Evolutionary conservation across 2,888 invertebrate species (phyloP).

Genomic region (Aleiodes leptofemur): DNA sequence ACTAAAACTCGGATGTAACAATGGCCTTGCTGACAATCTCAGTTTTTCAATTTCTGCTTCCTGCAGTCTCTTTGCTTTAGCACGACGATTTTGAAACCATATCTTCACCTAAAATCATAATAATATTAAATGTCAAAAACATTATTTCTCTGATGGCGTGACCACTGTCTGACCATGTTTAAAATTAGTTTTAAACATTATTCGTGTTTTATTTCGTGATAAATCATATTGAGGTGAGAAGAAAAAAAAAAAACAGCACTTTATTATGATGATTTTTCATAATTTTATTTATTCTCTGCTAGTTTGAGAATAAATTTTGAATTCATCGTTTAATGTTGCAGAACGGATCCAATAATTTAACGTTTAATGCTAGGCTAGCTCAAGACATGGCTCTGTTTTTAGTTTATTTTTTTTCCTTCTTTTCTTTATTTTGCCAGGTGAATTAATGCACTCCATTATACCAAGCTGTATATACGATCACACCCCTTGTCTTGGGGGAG

Average conservation of each 20-base stretch:
- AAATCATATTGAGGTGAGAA: no score
- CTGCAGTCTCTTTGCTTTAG: slow-evolving; percentile 97
- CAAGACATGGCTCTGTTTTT: slow-evolving; percentile 5
- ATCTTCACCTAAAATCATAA: slow-evolving; percentile 81
- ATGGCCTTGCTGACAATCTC: slow-evolving; percentile 87
- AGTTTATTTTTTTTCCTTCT: background rate
- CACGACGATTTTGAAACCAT: slow-evolving; percentile 87
- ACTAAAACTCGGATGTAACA: slow-evolving; percentile 85
- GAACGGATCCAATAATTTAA: slow-evolving; percentile 14
- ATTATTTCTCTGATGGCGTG: background rate
- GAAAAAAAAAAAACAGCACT: no score
- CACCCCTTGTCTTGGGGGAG: slow-evolving; percentile 26
- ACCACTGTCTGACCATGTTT: background rate
- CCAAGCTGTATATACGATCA: slow-evolving; percentile 31
- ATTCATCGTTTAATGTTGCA: background rate
- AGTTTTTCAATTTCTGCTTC: slow-evolving; percentile 96
- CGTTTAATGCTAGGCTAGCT: background rate
- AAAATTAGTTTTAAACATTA: no score
- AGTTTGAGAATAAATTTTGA: background rate
- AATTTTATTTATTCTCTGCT: no score
- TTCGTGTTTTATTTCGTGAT: no score
- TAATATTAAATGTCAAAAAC: background rate
- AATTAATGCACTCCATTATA: slow-evolving; percentile 37
- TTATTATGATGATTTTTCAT: no score
- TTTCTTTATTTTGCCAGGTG: slow-evolving; percentile 37